Percentiles rank a stretch among this genome's conserved stretches.
Conservation (phyloP, 1,140 invertebrate genomes). For the Charaxes varanes region DNA sequence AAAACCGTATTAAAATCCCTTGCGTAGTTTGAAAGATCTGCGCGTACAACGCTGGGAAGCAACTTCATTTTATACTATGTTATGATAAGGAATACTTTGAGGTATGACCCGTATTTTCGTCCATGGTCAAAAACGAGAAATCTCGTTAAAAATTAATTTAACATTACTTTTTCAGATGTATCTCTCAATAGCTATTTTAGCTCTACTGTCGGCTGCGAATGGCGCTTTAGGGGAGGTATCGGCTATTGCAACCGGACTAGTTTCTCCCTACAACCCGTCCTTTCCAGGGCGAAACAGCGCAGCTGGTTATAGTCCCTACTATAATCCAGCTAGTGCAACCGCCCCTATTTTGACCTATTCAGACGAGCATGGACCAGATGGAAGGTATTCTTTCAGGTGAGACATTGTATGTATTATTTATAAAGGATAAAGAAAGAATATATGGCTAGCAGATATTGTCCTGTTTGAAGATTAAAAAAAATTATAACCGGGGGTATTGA, state of each 20-base stretch:
- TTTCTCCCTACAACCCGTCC: conserved; percentile 11
- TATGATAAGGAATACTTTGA: no score
- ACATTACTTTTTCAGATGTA: conserved; percentile 22
- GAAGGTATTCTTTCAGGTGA: conserved; percentile 62
- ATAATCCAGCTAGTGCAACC: conserved; percentile 32
- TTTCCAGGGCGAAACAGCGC: conserved; percentile 16
- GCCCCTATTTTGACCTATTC: conserved; percentile 57
- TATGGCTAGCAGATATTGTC: no score
- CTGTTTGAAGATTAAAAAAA: no score
- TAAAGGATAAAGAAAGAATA: no score
- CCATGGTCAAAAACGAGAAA: no score
- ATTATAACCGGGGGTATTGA: no score
- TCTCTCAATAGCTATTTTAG: conserved; percentile 7
- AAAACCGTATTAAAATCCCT: no score
- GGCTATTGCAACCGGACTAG: neutral
- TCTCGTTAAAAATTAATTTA: neutral
- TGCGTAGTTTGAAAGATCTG: no score
- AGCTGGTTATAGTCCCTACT: conserved; percentile 35
- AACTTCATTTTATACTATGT: no score
- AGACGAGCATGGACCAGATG: conserved; percentile 49
- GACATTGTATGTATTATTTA: conserved; percentile 4
- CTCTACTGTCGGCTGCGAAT: conserved; percentile 7
- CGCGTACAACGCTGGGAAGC: no score
- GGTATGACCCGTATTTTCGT: no score
- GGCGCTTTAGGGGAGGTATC: neutral